Percentiles rank a stretch among this genome's conserved stretches.
These are phyloP conservation scores for Ips typographus DNA, from an alignment of 1,140 invertebrate species.

Conservation along the genomic window DNA sequence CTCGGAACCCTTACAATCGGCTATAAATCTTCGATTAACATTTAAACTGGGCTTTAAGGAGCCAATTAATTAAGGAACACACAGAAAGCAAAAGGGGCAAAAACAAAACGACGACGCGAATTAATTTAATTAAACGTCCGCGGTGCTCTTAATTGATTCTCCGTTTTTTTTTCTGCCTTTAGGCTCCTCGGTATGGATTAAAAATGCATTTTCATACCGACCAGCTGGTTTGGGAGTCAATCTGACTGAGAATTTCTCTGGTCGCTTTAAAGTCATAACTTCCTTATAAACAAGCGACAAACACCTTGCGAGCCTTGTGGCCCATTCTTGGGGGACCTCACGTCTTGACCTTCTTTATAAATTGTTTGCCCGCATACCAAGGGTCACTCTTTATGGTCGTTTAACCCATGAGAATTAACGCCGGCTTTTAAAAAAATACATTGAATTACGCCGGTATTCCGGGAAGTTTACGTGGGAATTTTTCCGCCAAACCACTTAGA, in stretches of 20 bases:
- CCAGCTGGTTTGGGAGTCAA: too few species aligned
- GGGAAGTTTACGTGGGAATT: not conserved
- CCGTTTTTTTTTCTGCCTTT: too few species aligned
- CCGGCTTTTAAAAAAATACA: conserved; percentile 1
- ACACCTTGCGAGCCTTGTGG: conserved; percentile 21
- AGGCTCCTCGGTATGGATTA: too few species aligned
- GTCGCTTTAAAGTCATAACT: conserved; percentile 20
- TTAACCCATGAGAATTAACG: conserved; percentile 29
- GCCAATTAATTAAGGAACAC: conserved; percentile 41
- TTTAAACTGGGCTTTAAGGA: conserved; percentile 37
- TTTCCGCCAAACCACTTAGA: conserved; percentile 1
- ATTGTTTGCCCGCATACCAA: conserved; percentile 27
- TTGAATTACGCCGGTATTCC: not conserved
- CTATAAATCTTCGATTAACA: conserved; percentile 39
- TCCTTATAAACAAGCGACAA: conserved; percentile 23
- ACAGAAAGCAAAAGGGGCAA: conserved; percentile 35
- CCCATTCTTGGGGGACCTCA: conserved; percentile 20
- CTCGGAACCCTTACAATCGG: conserved; percentile 26
- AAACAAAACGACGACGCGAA: conserved; percentile 23
- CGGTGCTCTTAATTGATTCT: conserved; percentile 27
- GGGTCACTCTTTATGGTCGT: conserved; percentile 28
- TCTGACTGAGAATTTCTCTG: not conserved
- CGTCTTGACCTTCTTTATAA: conserved; percentile 30
- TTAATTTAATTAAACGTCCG: conserved; percentile 32
- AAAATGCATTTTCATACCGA: too few species aligned